Conservation (phyloP, 2,113 vertebrate genomes). For the Brachypteracias leptosomus region DNA sequence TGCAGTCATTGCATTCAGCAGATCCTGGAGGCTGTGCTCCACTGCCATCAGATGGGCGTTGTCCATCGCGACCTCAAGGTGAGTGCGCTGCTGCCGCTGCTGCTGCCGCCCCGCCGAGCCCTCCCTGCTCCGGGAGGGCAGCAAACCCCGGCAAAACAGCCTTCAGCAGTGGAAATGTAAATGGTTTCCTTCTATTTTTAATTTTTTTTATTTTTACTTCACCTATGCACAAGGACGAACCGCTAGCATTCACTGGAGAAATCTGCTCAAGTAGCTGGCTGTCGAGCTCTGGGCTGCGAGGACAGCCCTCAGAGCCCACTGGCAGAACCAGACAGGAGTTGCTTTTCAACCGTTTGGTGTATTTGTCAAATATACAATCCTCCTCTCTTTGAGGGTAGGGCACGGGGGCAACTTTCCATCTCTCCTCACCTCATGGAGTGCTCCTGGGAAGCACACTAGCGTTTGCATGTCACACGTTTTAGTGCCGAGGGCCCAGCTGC, state of each 20-base stretch:
- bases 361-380: fast-evolving
- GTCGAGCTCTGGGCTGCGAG: not conserved
- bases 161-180: not conserved
- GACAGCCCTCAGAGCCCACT: not conserved
- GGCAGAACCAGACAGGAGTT: not conserved
- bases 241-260: not conserved
- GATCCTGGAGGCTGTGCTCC: constrained; percentile 97
- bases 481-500: not conserved
- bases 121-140: not conserved
- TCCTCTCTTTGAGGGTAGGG: not conserved
- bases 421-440: not conserved
- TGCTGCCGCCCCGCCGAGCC: constrained; percentile 2
- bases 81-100: constrained; percentile 68
- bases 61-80: constrained; percentile 98
- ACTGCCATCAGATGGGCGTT: constrained; percentile 98
- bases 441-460: not conserved
- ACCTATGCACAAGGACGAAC: fast-evolving
- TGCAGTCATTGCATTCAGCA: constrained; percentile 99
- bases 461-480: fast-evolving
- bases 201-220: not conserved
- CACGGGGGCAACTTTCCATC: not conserved
- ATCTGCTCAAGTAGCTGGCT: not conserved
- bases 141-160: not conserved
- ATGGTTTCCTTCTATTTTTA: not conserved
- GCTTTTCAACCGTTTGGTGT: not conserved